Evolutionary conservation across 2,113 vertebrate species (phyloP).

Genomic region (Oreotrochilus melanogaster): DNA sequence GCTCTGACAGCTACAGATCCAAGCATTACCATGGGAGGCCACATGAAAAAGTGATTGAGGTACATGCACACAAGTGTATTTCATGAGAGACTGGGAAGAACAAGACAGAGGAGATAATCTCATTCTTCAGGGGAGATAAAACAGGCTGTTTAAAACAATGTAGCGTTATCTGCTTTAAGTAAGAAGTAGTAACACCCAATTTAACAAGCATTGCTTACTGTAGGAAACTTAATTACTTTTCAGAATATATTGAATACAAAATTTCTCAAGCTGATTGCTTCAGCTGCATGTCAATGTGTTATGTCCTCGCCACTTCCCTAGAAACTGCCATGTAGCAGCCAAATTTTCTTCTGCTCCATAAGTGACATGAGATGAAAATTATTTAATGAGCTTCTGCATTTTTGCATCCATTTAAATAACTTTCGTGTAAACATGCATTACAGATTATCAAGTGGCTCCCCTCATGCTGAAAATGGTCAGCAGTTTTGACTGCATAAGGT

Average conservation of each 20-base stretch:
- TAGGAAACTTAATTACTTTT: conserved; percentile 62
- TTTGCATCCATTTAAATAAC: conserved; percentile 53
- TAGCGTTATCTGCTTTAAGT: conserved; percentile 27
- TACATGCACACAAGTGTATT: not conserved
- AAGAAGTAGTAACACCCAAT: conserved; percentile 25
- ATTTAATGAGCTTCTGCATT: conserved; percentile 28
- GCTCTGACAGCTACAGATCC: not conserved
- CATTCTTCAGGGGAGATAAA: conserved; percentile 32
- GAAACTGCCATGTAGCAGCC: not conserved
- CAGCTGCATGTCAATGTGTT: conserved; percentile 1
- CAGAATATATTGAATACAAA: not conserved
- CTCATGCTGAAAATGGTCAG: not conserved
- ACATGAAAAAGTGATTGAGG: not conserved
- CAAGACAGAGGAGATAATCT: conserved; percentile 28
- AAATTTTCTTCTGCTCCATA: not conserved
- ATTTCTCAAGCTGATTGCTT: conserved; percentile 52
- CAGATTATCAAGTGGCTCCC: not conserved
- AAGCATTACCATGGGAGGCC: not conserved
- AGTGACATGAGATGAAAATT: conserved; percentile 31
- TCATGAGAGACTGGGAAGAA: not conserved
- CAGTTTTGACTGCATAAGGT: not conserved
- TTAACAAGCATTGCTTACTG: conserved; percentile 40
- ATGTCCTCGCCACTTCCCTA: conserved; percentile 9
- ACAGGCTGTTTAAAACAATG: conserved; percentile 36
- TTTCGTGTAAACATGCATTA: conserved; percentile 3